Evolutionary conservation across 2,113 vertebrate species (phyloP).

Genomic region (Callaeas wilsoni): DNA sequence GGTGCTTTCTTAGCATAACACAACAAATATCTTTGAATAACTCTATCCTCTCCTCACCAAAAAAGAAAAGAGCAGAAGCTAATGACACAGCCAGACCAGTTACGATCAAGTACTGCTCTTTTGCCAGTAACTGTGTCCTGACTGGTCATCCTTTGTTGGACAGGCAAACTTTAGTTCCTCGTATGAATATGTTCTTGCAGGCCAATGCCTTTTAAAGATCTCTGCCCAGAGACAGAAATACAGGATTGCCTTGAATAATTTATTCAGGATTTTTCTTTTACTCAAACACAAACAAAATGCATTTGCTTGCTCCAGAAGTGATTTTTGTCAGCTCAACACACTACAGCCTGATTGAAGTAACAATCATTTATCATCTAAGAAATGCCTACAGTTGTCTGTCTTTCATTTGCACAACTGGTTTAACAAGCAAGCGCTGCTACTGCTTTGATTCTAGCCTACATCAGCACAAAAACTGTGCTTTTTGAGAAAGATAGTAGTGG

Average conservation of each 20-base stretch:
- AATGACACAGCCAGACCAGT: not conserved
- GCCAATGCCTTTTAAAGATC: not conserved
- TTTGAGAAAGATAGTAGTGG: not conserved
- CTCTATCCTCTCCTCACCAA: not conserved
- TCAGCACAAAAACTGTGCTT: not conserved
- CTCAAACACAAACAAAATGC: not conserved
- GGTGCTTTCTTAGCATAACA: not conserved
- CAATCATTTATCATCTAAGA: not conserved
- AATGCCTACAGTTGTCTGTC: not conserved
- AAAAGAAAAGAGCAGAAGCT: not conserved
- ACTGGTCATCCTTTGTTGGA: not conserved
- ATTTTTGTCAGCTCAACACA: not conserved
- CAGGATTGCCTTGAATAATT: not conserved
- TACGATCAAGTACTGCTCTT: not conserved
- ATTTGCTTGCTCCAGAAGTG: not conserved
- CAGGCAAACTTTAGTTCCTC: not conserved
- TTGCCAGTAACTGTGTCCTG: not conserved
- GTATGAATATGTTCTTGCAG: rapidly evolving
- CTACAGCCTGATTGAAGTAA: not conserved
- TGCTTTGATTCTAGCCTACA: not conserved
- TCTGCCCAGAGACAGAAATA: not conserved
- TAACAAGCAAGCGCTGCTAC: not conserved
- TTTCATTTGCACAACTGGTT: not conserved
- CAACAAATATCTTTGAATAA: not conserved
- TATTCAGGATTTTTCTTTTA: not conserved